These are phyloP conservation scores for Porites lobata DNA, from an alignment of 92 coral and sea anemone genomes.

Conservation along the genomic window DNA sequence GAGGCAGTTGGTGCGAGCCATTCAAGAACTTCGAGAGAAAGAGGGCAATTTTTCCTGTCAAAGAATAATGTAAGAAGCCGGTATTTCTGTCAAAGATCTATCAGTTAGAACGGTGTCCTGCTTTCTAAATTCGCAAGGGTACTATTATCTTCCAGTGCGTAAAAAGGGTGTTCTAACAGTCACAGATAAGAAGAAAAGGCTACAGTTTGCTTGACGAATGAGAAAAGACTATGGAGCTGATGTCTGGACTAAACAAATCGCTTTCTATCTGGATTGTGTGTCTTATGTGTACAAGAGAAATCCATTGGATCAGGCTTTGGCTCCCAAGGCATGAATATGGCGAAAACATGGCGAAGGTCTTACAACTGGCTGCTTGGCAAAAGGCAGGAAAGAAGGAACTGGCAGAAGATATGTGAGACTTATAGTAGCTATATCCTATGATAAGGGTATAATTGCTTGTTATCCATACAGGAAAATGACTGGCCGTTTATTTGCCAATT, in stretches of 20 bases:
- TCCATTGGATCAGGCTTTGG: not conserved
- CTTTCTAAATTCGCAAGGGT: not conserved
- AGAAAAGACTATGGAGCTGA: not conserved
- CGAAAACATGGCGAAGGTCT: conserved; percentile 48
- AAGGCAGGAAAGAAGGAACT: conserved; percentile 62
- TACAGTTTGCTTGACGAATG: not conserved
- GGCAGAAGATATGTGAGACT: conserved; percentile 53
- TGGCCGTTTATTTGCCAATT: conserved; percentile 47
- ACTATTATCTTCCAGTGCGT: not conserved
- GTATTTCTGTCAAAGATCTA: not conserved
- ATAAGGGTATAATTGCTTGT: conserved; percentile 40
- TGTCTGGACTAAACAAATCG: conserved; percentile 5
- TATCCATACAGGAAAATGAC: conserved; percentile 11
- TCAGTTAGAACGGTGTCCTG: not conserved
- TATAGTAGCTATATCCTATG: conserved; percentile 58
- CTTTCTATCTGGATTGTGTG: conserved; percentile 19
- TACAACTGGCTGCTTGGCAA: not conserved
- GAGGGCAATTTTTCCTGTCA: not conserved
- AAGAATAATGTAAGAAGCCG: not conserved
- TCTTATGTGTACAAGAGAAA: not conserved
- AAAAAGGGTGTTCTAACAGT: not conserved
- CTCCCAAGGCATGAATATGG: conserved; percentile 58
- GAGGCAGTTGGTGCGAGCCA: not conserved
- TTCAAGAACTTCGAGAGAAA: not conserved
- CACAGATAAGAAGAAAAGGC: not conserved